phyloP scores from a whole-genome alignment of 2,797 vertebrate species.

The Siniperca undulata region DNA sequence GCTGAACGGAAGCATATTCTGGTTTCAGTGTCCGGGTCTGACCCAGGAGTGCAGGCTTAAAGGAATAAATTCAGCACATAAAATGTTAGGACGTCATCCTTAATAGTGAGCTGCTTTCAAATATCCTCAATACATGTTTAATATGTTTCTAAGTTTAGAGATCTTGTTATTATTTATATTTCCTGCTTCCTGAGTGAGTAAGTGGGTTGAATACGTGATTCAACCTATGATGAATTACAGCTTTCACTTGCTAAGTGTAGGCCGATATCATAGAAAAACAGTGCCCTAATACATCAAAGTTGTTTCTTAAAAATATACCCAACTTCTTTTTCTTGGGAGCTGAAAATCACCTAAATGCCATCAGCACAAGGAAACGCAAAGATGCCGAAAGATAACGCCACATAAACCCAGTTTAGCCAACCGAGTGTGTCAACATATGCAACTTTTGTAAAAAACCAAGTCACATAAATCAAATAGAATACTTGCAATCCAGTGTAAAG shows the following conservation, averaged over 20 bases:
- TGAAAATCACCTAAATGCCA: background rate
- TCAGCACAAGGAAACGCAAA: conserved; percentile 3
- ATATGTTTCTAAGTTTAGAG: conserved; percentile 48
- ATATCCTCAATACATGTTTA: conserved; percentile 38
- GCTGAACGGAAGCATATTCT: conserved; percentile 52
- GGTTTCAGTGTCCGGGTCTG: conserved; percentile 31
- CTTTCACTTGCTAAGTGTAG: background rate
- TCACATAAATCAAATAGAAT: background rate
- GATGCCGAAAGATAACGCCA: background rate
- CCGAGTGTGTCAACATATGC: background rate
- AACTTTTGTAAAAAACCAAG: background rate
- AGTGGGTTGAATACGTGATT: background rate
- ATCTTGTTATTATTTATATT: conserved; percentile 21
- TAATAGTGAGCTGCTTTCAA: conserved; percentile 24
- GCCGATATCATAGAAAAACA: background rate
- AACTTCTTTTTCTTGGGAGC: background rate
- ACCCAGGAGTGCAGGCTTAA: conserved; percentile 35
- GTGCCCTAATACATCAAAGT: background rate
- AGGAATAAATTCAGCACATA: conserved; percentile 20
- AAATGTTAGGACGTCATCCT: conserved; percentile 17
- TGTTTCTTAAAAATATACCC: conserved; percentile 1
- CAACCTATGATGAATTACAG: background rate
- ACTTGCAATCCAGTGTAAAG: background rate
- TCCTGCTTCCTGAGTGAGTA: conserved; percentile 18
- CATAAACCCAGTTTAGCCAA: background rate